Base-by-base conservation (phyloP, 2,797 vertebrate genomes). In the Epinephelus awoara region DNA sequence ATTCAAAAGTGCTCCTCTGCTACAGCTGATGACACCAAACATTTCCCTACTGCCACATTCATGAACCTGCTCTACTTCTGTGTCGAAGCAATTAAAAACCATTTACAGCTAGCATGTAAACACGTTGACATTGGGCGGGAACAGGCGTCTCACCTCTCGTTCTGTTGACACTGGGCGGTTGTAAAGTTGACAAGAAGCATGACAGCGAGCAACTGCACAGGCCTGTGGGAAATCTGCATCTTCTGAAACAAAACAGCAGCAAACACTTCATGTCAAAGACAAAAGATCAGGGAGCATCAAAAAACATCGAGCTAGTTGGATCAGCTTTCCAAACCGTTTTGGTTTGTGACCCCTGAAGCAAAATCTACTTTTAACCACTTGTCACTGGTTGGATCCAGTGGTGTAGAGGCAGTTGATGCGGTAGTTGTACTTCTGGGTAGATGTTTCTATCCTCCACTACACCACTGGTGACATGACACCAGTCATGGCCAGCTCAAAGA, bases 151-250 rank as follows among this genome's bases (percentile, higher is more conserved):
- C 52, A 94, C 95, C 92, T 94, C 57, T 94, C 70, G 42, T 77
- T 88, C 72, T 94, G 91, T 76, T 95, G 93, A 85, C 93, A 90
- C 50, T 59, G 86, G 46, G 68, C 72, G 0, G 56, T 49, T 6
- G 90, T 82, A 14, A 94, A 42, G 76, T 92, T 11, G 23, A 93
- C 71, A 10, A 95, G 80, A 19, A 94, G 54, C 81, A 93, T 66
- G 81, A 93, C 67, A 38, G 91, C 71, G 38, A 94, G 52, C 59
- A 73, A 79, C 51, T 70, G 92, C 46, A 88, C 84, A 38, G 82
- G 67, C 38, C 77, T 81, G 67, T 72, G 84, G 44, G 72, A 83
- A 68, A 64, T 69, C 87, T 80, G 85, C 91, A 92, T 91, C 76
- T 74, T 89, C 87, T 90, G 84, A 1, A 23, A 49, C 3, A 34